phyloP scores from a whole-genome alignment of 2,797 vertebrate genomes.

The Ciconia nigra region DNA sequence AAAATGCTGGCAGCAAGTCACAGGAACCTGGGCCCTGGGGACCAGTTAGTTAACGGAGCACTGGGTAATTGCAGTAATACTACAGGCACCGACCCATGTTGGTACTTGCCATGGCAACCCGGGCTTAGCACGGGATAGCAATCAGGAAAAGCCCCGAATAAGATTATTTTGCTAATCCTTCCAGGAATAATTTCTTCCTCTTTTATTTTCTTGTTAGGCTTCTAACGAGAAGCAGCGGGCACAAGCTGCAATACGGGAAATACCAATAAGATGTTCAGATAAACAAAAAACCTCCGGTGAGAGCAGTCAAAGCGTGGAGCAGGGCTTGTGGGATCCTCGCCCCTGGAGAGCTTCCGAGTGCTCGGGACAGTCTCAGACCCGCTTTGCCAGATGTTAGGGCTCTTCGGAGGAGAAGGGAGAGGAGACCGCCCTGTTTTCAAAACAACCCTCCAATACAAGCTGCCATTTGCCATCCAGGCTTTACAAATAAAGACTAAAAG shows the following conservation, averaged over 20 bases:
- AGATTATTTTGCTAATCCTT: not conserved
- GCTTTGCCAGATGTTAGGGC: not conserved
- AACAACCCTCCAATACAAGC: not conserved
- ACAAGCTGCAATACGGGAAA: not conserved
- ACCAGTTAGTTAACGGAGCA: not conserved
- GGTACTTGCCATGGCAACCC: not conserved
- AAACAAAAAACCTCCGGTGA: not conserved
- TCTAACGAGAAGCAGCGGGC: not conserved
- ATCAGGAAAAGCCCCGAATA: not conserved
- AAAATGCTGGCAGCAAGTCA: not conserved
- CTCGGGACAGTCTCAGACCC: not conserved
- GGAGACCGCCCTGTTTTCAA: not conserved
- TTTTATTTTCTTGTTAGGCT: not conserved
- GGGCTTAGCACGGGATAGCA: not conserved
- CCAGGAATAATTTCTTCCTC: constrained; percentile 17
- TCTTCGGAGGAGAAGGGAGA: not conserved
- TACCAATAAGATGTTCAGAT: not conserved
- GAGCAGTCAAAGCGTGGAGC: accelerated
- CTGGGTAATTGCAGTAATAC: not conserved
- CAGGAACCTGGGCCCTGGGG: not conserved
- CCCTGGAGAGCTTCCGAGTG: not conserved
- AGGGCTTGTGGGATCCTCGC: not conserved
- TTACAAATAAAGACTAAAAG: not conserved
- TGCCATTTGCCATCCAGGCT: not conserved
- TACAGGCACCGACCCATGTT: accelerated